Evolutionary conservation across 2,113 vertebrate genomes (phyloP), one percentile per base, ranked within the genome.

Genomic region (Andinoacara biseriatus): DNA sequence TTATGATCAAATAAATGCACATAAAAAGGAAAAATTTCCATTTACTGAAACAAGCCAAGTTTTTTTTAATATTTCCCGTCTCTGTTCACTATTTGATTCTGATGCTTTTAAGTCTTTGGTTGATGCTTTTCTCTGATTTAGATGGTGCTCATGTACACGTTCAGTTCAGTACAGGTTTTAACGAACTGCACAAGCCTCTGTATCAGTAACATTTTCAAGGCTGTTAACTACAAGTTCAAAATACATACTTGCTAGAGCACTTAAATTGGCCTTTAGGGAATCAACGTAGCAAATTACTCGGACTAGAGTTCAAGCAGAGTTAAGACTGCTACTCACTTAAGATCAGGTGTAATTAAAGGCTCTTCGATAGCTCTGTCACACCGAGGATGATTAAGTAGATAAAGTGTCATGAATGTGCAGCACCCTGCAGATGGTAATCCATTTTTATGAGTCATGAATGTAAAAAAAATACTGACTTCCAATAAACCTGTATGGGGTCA

Each of bases 361-460:
- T 65, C 63, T 59, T 62, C 10, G 74, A 58, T 26, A 67, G 78
- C 75, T 74, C 8, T 22, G 54, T 74, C 20, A 84, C 29, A 22
- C 49, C 26, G 33, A 80, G 40, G 63, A 35, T 60, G 76, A 85
- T 83, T 49, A 86, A 82, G 24, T 3, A 69, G 77, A 87, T 80
- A 38, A 46, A 14, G 82, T 76, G 74, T 62, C 62, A 52, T 52
- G 29, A 38, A 67, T 72, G 60, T 77, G 76, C 84, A 80, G 81
- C 63, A 63, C 49, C 60, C 62, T 76, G 62, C 60, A 82, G 60
- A 75, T 74, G 38, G 61, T 31, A 85, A 78, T 81, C 57, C 52
- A 18, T 69, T 60, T 49, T 59, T 24, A 38, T 40, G 69, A 83
- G 74, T 61, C 58, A 78, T 40, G 59, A 78, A 65, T 10, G 9